Evolutionary conservation across 2,888 invertebrate species (phyloP).

Genomic region (Dendrolimus pini): DNA sequence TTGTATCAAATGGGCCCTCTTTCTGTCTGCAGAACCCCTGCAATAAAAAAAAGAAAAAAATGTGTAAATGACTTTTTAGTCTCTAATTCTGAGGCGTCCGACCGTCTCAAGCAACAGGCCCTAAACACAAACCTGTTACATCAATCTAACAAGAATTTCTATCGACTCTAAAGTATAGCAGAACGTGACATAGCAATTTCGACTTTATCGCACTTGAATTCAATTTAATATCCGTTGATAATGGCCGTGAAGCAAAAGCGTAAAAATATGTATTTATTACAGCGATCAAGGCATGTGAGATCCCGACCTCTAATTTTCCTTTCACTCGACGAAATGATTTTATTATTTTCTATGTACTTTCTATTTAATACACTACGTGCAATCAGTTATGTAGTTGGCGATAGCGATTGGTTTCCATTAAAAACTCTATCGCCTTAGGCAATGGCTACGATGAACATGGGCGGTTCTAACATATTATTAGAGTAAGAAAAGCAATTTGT

Average conservation of each 20-base stretch:
- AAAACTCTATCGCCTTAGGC: neutral
- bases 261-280: conserved; percentile 2
- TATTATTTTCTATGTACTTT: conserved; percentile 60
- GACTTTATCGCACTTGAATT: neutral
- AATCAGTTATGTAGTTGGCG: conserved; percentile 34
- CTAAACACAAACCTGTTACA: neutral
- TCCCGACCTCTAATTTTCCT: conserved; percentile 51
- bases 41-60: too few relatives aligned
- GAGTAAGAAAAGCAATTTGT: neutral
- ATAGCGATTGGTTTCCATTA: conserved; percentile 10
- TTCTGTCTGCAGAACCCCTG: too few relatives aligned
- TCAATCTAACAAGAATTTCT: neutral
- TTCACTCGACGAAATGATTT: conserved; percentile 50
- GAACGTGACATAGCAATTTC: neutral
- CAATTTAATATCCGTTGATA: neutral
- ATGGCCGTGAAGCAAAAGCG: neutral
- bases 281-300: conserved; percentile 40
- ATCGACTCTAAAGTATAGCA: neutral
- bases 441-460: neutral
- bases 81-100: neutral
- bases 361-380: conserved; percentile 57
- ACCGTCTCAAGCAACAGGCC: neutral
- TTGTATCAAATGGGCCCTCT: too few relatives aligned
- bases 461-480: neutral
- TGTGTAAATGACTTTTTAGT: too few relatives aligned